A percentile compares a stretch with the other conserved stretches of the same genome.
Evolutionary conservation across 2,888 invertebrate species (phyloP).

Genomic region (Diabrotica balteata): DNA sequence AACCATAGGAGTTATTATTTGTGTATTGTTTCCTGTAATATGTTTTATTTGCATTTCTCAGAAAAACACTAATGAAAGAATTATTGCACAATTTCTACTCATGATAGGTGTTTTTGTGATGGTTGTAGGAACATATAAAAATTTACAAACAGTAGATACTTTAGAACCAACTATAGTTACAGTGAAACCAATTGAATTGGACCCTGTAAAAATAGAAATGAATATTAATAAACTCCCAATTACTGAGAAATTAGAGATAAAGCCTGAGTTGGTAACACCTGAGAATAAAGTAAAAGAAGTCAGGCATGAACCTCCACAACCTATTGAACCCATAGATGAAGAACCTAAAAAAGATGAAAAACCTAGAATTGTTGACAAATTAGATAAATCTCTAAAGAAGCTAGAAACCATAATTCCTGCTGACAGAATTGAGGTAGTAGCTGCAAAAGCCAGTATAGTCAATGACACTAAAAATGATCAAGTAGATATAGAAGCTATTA

Average conservation of each 20-base stretch:
- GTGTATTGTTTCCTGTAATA: constrained; percentile 90
- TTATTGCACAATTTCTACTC: constrained; percentile 82
- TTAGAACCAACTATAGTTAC: constrained; percentile 21
- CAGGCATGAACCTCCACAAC: constrained; percentile 58
- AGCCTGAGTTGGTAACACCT: constrained; percentile 27
- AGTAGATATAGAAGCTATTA: constrained; percentile 60
- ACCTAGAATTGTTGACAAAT: neutral
- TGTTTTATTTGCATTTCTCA: constrained; percentile 86
- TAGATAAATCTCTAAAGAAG: neutral
- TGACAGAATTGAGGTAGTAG: constrained; percentile 3
- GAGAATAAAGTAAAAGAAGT: constrained; percentile 53
- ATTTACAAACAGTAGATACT: constrained; percentile 70
- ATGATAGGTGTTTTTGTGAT: constrained; percentile 85
- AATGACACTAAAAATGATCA: constrained; percentile 54
- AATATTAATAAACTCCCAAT: constrained; percentile 15
- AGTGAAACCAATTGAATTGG: constrained; percentile 3
- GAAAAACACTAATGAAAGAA: constrained; percentile 83
- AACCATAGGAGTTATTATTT: constrained; percentile 92
- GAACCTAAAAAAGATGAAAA: constrained; percentile 20
- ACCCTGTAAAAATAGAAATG: constrained; percentile 16
- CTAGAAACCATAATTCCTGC: neutral
- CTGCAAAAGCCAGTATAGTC: constrained; percentile 52
- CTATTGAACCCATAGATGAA: constrained; percentile 45
- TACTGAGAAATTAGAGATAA: constrained; percentile 22
- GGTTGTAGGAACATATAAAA: constrained; percentile 90